Percentiles rank a stretch among this genome's conserved stretches.
Evolutionary conservation across 2,888 invertebrate genomes (phyloP).

Genomic region (Coelogynopora nodosa): DNA sequence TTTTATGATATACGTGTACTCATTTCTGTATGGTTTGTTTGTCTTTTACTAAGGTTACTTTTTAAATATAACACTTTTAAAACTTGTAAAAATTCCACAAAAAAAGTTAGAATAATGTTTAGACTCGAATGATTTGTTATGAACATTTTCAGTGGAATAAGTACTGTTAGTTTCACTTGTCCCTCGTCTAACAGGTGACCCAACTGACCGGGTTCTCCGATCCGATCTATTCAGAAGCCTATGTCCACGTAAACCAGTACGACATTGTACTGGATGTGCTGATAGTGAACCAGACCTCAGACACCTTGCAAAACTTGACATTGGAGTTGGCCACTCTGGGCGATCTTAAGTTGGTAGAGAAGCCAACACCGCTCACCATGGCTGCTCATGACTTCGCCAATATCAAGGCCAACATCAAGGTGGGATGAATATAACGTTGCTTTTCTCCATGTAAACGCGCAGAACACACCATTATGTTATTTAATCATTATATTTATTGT

Average conservation of each 20-base stretch:
- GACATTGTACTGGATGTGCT: conserved; percentile 96
- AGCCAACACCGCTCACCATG: conserved; percentile 87
- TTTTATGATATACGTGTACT: too few relatives aligned
- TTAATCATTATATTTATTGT: too few relatives aligned
- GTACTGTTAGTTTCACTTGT: background rate
- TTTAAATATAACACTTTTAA: too few relatives aligned
- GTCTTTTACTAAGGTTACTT: too few relatives aligned
- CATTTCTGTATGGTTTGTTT: too few relatives aligned
- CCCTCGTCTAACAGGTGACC: conserved; percentile 66
- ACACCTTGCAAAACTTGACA: conserved; percentile 94
- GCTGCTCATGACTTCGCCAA: conserved; percentile 95
- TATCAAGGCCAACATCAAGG: conserved; percentile 93
- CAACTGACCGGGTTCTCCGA: conserved; percentile 98
- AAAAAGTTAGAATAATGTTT: too few relatives aligned
- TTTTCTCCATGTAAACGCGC: too few relatives aligned
- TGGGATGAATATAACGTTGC: too few relatives aligned
- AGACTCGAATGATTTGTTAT: too few relatives aligned
- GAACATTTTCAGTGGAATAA: too few relatives aligned
- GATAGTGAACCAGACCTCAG: conserved; percentile 85
- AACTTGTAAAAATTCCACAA: too few relatives aligned
- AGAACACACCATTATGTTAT: too few relatives aligned
- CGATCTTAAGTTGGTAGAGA: conserved; percentile 93
- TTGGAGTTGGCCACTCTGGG: conserved; percentile 81
- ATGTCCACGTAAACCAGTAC: conserved; percentile 83
- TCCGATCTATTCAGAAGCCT: conserved; percentile 99